Evolutionary conservation across 2,113 vertebrate genomes (phyloP).

Genomic region (Odontophorus gujanensis): DNA sequence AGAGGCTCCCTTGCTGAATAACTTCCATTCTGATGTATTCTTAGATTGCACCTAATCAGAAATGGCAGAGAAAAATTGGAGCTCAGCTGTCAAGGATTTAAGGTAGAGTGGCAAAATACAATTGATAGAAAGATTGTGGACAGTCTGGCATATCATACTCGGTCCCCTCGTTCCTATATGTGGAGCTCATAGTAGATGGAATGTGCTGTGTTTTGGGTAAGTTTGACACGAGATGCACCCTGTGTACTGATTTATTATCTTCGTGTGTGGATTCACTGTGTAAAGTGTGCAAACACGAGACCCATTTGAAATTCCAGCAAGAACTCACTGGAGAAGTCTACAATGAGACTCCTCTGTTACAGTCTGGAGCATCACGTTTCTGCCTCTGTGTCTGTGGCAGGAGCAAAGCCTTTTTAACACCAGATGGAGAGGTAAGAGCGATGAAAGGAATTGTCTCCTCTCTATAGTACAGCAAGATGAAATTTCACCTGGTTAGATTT

Average conservation of each 20-base stretch:
- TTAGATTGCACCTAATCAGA: not conserved
- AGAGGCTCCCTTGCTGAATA: not conserved
- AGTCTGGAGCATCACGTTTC: slow-evolving; percentile 12
- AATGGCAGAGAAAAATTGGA: not conserved
- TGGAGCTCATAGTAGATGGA: not conserved
- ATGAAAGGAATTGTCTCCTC: not conserved
- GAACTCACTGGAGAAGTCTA: not conserved
- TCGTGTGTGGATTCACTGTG: not conserved
- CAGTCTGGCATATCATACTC: not conserved
- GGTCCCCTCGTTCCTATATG: not conserved
- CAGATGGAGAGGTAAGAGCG: not conserved
- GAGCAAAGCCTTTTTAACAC: not conserved
- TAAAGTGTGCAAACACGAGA: not conserved
- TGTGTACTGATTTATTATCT: not conserved
- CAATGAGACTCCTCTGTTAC: not conserved
- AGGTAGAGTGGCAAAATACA: not conserved
- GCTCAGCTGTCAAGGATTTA: not conserved
- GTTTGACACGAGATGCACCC: not conserved
- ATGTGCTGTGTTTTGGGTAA: not conserved
- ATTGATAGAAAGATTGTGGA: not conserved
- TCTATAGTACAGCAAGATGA: not conserved
- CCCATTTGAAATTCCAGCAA: not conserved
- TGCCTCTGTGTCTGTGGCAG: not conserved
- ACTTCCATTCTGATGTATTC: not conserved
- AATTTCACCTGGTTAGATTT: slow-evolving; percentile 15